These are phyloP conservation scores for Thunnus thynnus DNA, from an alignment of 2,113 vertebrate species.

Conservation along the genomic window DNA sequence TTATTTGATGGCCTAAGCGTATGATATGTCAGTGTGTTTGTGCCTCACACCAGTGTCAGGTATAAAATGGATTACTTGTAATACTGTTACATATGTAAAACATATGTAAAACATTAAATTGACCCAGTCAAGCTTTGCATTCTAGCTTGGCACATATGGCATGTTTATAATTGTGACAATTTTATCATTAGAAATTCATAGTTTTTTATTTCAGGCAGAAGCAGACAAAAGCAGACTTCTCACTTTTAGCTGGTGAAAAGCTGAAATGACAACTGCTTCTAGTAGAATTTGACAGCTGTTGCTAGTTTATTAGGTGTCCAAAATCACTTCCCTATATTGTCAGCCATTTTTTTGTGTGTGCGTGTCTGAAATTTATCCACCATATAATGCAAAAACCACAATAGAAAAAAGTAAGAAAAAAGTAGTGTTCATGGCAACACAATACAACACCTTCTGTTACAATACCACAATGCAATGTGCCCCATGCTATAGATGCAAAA, in stretches of 20 bases:
- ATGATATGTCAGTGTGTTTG: conserved; percentile 6
- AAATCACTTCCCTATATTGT: too few species aligned
- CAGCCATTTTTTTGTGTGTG: too few species aligned
- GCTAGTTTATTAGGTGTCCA: not conserved
- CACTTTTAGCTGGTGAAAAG: not conserved
- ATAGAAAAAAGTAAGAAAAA: too few species aligned
- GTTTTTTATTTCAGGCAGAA: not conserved
- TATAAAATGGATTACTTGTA: not conserved
- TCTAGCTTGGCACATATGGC: not conserved
- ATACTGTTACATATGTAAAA: not conserved
- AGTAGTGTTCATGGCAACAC: too few species aligned
- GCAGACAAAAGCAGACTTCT: not conserved
- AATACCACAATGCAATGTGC: too few species aligned
- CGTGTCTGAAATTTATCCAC: too few species aligned
- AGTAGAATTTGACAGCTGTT: not conserved
- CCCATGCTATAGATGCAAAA: too few species aligned
- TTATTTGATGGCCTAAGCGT: not conserved
- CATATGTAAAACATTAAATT: not conserved
- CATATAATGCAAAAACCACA: too few species aligned
- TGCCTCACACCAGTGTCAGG: not conserved
- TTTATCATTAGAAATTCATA: not conserved
- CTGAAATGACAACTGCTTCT: not conserved
- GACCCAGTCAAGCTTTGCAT: not conserved
- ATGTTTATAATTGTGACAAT: too few species aligned
- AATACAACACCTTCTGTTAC: too few species aligned